Evolutionary conservation across 2,797 vertebrate genomes (phyloP).

Genomic region (Danio aesculapii): DNA sequence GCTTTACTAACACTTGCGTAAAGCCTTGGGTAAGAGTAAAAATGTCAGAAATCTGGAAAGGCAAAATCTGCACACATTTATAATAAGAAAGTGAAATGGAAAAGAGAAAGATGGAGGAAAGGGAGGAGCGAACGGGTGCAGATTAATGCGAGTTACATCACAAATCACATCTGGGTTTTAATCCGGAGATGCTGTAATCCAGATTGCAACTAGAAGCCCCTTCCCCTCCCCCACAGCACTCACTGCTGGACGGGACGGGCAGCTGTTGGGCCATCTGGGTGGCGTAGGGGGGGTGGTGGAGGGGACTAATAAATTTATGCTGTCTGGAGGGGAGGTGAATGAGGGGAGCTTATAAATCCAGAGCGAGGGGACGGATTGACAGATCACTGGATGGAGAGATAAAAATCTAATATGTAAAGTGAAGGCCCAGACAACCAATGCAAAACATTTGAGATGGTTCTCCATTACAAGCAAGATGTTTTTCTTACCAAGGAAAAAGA

Average conservation of each 20-base stretch:
- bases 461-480: background rate
- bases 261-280: slow-evolving; percentile 49
- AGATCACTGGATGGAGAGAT: slow-evolving; percentile 51
- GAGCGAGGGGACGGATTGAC: slow-evolving; percentile 29
- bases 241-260: slow-evolving; percentile 60
- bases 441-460: background rate
- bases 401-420: slow-evolving; percentile 54
- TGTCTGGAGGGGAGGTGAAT: slow-evolving; percentile 25
- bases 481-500: background rate
- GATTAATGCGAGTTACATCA: slow-evolving; percentile 65
- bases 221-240: slow-evolving; percentile 40
- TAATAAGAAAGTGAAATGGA: background rate
- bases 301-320: slow-evolving; percentile 23
- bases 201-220: slow-evolving; percentile 67
- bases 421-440: slow-evolving; percentile 25
- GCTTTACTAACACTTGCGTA: background rate
- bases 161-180: slow-evolving; percentile 73
- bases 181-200: slow-evolving; percentile 76
- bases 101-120: slow-evolving; percentile 3
- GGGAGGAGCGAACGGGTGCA: slow-evolving; percentile 12
- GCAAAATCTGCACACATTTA: background rate
- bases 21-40: background rate
- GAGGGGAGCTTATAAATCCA: slow-evolving; percentile 8
- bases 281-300: slow-evolving; percentile 9
- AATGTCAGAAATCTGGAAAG: background rate